These are phyloP conservation scores for Himalopsyche tibetana DNA, from an alignment of 2,888 invertebrate genomes.

Conservation along the genomic window DNA sequence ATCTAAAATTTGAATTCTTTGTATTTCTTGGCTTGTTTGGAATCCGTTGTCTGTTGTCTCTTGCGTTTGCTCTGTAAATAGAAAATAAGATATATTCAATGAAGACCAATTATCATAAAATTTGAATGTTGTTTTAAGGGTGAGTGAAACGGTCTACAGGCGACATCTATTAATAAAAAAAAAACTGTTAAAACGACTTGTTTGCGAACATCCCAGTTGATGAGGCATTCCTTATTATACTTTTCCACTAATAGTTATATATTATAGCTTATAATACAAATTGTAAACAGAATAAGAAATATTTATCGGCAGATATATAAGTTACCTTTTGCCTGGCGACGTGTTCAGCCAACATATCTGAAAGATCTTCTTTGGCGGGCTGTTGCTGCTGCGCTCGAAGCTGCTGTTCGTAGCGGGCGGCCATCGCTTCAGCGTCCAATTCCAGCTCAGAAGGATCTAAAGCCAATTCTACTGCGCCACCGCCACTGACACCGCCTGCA, in stretches of 20 bases:
- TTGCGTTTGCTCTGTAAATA: constrained; percentile 92
- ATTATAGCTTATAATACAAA: no score
- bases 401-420: constrained; percentile 96
- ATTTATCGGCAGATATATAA: constrained; percentile 60
- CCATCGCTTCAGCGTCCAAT: constrained; percentile 96
- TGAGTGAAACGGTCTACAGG: no score
- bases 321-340: constrained; percentile 95
- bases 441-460: constrained; percentile 98
- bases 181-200: no score
- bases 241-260: no score
- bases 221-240: no score
- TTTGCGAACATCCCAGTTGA: no score
- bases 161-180: no score
- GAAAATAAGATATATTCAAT: constrained; percentile 65
- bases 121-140: no score
- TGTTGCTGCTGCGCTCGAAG: constrained; percentile 94
- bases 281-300: no score
- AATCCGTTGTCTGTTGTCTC: constrained; percentile 91
- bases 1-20: constrained; percentile 97
- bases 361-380: constrained; percentile 94
- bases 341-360: constrained; percentile 99
- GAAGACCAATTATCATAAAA: no score
- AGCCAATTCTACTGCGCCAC: constrained; percentile 92
- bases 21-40: constrained; percentile 96
- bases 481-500: constrained; percentile 71